Evolutionary conservation across 2,888 invertebrate genomes (phyloP).

Genomic region (Scaptodrosophila latifasciaeformis): DNA sequence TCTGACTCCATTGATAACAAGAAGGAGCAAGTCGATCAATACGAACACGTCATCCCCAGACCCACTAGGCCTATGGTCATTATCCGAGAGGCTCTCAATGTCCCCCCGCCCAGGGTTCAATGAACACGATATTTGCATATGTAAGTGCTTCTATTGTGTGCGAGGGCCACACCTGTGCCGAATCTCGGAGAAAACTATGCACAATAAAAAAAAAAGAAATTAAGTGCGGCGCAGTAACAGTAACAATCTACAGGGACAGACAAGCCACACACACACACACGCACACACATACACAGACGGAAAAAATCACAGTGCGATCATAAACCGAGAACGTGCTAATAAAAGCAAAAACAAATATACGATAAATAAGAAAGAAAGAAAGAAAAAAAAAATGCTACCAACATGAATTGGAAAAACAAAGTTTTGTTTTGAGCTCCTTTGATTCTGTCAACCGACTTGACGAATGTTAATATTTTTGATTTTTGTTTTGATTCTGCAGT

Average conservation of each 20-base stretch:
- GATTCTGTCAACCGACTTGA: too few species aligned
- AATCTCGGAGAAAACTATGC: constrained; percentile 38
- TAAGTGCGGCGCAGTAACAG: constrained; percentile 55
- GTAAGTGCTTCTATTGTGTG: neutral
- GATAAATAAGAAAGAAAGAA: constrained; percentile 13
- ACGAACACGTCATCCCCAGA: constrained; percentile 48
- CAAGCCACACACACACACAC: too few species aligned
- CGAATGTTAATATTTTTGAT: constrained; percentile 24
- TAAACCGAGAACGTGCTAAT: constrained; percentile 63
- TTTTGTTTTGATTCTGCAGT: constrained; percentile 64
- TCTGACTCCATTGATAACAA: too few species aligned
- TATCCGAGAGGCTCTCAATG: too few species aligned
- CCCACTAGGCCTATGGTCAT: neutral
- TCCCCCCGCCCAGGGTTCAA: constrained; percentile 43
- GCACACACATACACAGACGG: constrained; percentile 13
- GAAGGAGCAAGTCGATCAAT: too few species aligned
- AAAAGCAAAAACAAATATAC: constrained; percentile 45
- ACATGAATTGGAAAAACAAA: too few species aligned
- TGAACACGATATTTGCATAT: constrained; percentile 39
- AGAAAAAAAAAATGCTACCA: too few species aligned
- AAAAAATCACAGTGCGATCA: constrained; percentile 58
- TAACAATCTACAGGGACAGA: constrained; percentile 35
- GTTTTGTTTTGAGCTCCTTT: too few species aligned
- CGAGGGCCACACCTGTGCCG: constrained; percentile 61
- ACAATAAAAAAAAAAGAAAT: constrained; percentile 39